A percentile compares a stretch with the other conserved stretches of the same genome.
These are phyloP conservation scores for Dexiosoma caninum DNA, from an alignment of 2,888 invertebrate genomes.

Conservation along the genomic window DNA sequence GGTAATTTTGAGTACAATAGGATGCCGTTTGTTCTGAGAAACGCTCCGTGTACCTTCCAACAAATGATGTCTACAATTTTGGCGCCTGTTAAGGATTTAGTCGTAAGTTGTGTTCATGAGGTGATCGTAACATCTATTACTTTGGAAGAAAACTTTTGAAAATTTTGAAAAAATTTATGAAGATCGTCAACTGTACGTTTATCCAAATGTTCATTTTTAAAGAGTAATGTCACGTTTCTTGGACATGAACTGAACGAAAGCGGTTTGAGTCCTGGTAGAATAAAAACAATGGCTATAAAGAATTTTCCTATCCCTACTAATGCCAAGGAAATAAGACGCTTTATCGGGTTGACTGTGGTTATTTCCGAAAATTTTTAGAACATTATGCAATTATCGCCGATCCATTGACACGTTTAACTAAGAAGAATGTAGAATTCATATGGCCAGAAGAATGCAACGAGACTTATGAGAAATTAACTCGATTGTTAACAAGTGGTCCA, in stretches of 20 bases:
- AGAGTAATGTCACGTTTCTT: background rate
- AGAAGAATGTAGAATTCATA: background rate
- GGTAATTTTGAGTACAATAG: background rate
- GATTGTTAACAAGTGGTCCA: background rate
- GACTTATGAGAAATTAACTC: background rate
- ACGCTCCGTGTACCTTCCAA: background rate
- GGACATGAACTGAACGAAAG: constrained; percentile 14
- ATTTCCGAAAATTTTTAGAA: constrained; percentile 68
- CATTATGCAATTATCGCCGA: background rate
- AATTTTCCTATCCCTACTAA: constrained; percentile 66
- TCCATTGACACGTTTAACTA: background rate
- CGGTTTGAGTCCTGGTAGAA: constrained; percentile 65
- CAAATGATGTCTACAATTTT: constrained; percentile 58
- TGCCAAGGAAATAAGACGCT: background rate
- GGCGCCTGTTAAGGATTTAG: constrained; percentile 17
- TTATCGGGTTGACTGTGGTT: constrained; percentile 69
- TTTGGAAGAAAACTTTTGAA: background rate
- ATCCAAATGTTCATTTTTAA: background rate
- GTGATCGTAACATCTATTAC: constrained; percentile 9
- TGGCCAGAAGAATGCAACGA: background rate
- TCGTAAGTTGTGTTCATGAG: constrained; percentile 26
- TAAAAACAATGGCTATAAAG: constrained; percentile 37
- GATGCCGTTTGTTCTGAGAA: background rate
- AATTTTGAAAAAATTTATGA: too few species aligned
- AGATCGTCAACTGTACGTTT: background rate